Evolutionary conservation across 64 coral and sea anemone genomes (phyloP), one percentile per base, ranked within the genome.

Genomic region (Montipora foliosa): DNA sequence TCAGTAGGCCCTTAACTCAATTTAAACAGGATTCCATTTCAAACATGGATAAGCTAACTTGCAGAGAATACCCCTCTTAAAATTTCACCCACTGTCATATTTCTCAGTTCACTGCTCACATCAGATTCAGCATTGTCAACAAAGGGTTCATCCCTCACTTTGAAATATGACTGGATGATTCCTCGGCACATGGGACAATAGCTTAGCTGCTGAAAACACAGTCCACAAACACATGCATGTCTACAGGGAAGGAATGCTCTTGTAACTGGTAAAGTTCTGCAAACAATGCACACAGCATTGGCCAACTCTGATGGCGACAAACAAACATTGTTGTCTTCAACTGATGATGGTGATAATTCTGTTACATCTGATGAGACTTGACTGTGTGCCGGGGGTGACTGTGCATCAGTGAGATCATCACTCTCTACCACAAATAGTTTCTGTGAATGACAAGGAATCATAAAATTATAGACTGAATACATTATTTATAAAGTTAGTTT

Each of bases 131-230:
- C 50, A 5, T 89, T 47, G 9, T 61, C 82, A 58, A 91, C 47
- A 45, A 88, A 68, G 1, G 92, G 97, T 62, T 99, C 97, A 16
- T 99, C 97, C 74, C 83, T 60, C 14, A 95, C 80, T 9, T 92
- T 75, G 52, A 99, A 99, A 59, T 91, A 99, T 21, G 97, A 99
- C 68, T 79, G 67, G 11, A 99, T 99, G 47, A 85, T 6, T 53
- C 73, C 82, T 7, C 97, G 91, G 75, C 97, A 99, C 94, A 99
- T 87, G 20, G 97, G 97, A 14, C 97, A 99, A 49, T 74, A 88
- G 47, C n/a, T 61, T 17, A 99, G 69, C 60, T 92, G 83, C 3
- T 82, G 24, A 37, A 94, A 96, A 69, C 97, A 99, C 10, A 84
- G 55, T 24, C 88, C 92, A 57, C 97, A 99, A 21, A 92, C 78